These are phyloP conservation scores for Rhagologus leucostigma DNA, from an alignment of 2,113 vertebrate genomes.

Conservation along the genomic window DNA sequence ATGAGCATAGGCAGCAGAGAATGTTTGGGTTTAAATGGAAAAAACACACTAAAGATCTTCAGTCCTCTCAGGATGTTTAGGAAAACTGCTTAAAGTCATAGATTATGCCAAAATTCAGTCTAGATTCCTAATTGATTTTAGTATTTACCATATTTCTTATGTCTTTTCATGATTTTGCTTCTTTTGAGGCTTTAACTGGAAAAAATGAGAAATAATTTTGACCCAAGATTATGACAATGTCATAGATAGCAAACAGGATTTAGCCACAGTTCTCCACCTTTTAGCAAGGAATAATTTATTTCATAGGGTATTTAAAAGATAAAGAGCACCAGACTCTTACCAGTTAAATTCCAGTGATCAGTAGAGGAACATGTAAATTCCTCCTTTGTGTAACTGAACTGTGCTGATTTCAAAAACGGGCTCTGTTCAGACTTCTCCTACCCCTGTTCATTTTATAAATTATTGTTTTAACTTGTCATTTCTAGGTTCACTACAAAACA, in stretches of 20 bases:
- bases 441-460: not conserved
- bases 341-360: not conserved
- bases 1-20: not conserved
- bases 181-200: not conserved
- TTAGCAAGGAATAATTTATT: not conserved
- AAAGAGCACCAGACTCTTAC: not conserved
- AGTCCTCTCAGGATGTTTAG: not conserved
- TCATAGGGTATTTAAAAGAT: not conserved
- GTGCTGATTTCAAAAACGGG: not conserved
- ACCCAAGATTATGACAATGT: not conserved
- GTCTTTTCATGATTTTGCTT: not conserved
- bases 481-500: conserved; percentile 97
- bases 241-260: not conserved
- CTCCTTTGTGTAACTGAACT: not conserved
- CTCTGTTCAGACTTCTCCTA: not conserved
- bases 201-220: not conserved
- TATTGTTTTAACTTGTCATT: conserved; percentile 10
- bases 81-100: not conserved
- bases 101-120: not conserved
- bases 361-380: not conserved
- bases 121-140: not conserved
- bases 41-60: not conserved
- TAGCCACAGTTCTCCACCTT: not conserved
- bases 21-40: not conserved
- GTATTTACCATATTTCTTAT: not conserved